Evolutionary conservation across 2,113 vertebrate genomes (phyloP).

Genomic region (Corythornis madagascariensis): DNA sequence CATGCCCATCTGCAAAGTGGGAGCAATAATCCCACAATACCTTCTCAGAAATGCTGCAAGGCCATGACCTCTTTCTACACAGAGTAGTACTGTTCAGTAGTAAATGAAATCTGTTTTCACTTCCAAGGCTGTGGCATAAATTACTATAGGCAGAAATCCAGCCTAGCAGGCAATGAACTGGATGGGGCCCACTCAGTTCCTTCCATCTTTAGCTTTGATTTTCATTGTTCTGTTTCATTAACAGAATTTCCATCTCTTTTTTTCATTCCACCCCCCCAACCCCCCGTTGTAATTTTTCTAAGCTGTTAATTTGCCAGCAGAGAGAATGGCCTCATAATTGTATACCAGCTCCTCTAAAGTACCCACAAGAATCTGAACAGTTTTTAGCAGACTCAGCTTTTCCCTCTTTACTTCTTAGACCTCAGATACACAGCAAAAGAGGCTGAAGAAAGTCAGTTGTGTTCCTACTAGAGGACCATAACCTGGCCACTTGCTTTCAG

Average conservation of each 20-base stretch:
- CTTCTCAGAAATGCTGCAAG: conserved; percentile 13
- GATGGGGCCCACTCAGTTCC: conserved; percentile 59
- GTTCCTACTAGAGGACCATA: not conserved
- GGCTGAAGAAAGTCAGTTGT: conserved; percentile 26
- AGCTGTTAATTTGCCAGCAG: conserved; percentile 66
- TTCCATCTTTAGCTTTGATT: conserved; percentile 69
- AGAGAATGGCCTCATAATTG: conserved; percentile 63
- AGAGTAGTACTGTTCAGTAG: conserved; percentile 66
- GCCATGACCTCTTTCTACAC: conserved; percentile 54
- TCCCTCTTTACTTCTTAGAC: conserved; percentile 34
- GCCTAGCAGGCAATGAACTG: conserved; percentile 61
- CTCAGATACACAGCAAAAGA: not conserved
- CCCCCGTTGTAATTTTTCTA: conserved; percentile 19
- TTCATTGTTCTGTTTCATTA: conserved; percentile 71
- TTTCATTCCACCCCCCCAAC: not conserved
- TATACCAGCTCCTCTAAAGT: conserved; percentile 49
- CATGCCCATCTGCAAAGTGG: conserved; percentile 50
- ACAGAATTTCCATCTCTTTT: conserved; percentile 43
- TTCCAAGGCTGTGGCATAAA: conserved; percentile 64
- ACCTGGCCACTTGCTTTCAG: conserved; percentile 4
- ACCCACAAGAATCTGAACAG: conserved; percentile 59
- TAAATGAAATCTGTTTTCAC: conserved; percentile 70
- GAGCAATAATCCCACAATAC: conserved; percentile 59
- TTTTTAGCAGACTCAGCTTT: conserved; percentile 49
- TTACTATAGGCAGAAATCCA: conserved; percentile 59